Evolutionary conservation across 2,113 vertebrate species (phyloP).

Genomic region (Phoenicopterus ruber): DNA sequence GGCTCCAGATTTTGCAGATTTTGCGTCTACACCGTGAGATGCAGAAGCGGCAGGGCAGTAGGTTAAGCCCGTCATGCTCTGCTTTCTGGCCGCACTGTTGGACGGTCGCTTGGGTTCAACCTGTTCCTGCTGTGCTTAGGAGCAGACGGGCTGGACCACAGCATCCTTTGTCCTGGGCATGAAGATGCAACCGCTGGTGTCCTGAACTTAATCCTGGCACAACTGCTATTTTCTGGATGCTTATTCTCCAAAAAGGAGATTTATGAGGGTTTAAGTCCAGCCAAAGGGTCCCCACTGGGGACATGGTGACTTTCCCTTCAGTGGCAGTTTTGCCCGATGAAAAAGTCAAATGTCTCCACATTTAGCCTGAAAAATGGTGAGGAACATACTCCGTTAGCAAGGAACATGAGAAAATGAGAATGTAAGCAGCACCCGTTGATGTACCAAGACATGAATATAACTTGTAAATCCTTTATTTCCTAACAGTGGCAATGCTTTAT

Average conservation of each 20-base stretch:
- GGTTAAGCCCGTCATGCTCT: neutral
- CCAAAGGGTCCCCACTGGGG: neutral
- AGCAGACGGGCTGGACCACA: neutral
- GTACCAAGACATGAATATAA: neutral
- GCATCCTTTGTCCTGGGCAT: neutral
- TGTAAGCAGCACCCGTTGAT: neutral
- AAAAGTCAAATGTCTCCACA: neutral
- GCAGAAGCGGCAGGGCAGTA: neutral
- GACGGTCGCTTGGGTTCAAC: neutral
- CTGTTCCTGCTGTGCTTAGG: neutral
- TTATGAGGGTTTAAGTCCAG: neutral
- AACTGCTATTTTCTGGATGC: neutral
- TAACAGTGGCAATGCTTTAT: neutral
- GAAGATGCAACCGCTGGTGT: neutral
- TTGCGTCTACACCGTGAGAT: neutral
- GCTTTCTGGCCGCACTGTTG: neutral
- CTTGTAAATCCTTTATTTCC: neutral
- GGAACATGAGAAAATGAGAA: neutral
- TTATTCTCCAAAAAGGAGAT: neutral
- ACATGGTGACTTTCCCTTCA: neutral
- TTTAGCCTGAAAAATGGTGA: neutral
- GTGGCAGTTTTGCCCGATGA: neutral
- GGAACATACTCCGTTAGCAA: accelerated
- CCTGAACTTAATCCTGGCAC: neutral
- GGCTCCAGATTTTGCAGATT: neutral